Evolutionary conservation across 2,113 vertebrate species (phyloP).

Genomic region (Lontra canadensis): DNA sequence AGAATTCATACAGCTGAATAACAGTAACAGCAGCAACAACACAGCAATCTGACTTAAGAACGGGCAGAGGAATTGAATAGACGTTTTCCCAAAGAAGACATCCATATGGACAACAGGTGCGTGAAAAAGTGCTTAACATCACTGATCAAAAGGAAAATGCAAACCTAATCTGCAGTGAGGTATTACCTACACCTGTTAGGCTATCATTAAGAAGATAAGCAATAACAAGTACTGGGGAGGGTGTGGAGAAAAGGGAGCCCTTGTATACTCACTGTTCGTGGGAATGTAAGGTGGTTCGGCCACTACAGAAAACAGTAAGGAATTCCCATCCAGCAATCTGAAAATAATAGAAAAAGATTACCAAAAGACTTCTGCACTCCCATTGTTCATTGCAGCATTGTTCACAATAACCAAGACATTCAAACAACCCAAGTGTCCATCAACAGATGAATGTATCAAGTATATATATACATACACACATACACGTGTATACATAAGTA

Average conservation of each 20-base stretch:
- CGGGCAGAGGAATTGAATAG: not conserved
- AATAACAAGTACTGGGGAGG: not conserved
- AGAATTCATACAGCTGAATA: not conserved
- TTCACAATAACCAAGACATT: not conserved
- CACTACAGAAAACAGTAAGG: not conserved
- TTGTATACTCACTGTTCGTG: not conserved
- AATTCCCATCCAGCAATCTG: not conserved
- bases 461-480: not conserved
- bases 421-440: not conserved
- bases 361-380: not conserved
- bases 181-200: not conserved
- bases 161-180: not conserved
- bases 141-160: not conserved
- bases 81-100: not conserved
- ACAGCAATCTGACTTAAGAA: not conserved
- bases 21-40: not conserved
- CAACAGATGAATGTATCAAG: not conserved
- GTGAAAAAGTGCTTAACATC: not conserved
- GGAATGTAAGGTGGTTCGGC: not conserved
- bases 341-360: not conserved
- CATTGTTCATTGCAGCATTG: not conserved
- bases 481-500: not conserved
- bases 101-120: not conserved
- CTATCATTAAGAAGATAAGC: not conserved
- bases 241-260: not conserved